Evolutionary conservation across 30 jellyfish, hydroid and myxozoan species (phyloP).

Genomic region (Aurelia sp.): DNA sequence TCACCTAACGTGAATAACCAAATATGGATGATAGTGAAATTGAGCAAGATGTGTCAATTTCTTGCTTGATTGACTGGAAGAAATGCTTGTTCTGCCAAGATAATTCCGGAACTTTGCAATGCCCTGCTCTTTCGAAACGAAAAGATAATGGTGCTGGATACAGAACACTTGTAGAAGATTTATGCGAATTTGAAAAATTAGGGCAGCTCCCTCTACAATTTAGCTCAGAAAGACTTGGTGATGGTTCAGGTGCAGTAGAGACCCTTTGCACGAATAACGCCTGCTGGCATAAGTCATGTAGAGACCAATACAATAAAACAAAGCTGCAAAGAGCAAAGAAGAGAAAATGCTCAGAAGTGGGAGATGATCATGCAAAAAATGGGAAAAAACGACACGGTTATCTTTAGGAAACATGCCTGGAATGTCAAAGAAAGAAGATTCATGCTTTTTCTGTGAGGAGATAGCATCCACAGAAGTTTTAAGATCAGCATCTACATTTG

Average conservation of each 20-base stretch:
- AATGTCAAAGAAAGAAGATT: conserved; percentile 34
- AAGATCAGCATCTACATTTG: conserved; percentile 26
- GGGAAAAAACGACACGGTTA: conserved; percentile 41
- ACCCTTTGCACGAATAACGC: too few relatives aligned
- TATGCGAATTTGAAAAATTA: too few relatives aligned
- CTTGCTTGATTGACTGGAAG: conserved; percentile 25
- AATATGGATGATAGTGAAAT: conserved; percentile 15
- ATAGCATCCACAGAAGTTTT: conserved; percentile 15
- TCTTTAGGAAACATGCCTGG: conserved; percentile 45
- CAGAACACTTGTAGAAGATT: conserved; percentile 23
- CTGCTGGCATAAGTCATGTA: too few relatives aligned
- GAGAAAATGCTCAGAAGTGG: conserved; percentile 40
- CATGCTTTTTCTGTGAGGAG: conserved; percentile 36
- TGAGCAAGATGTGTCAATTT: neutral
- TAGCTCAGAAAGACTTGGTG: too few relatives aligned
- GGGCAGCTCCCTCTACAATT: too few relatives aligned
- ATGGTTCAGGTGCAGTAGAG: too few relatives aligned
- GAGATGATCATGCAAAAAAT: conserved; percentile 1
- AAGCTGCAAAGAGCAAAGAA: conserved; percentile 35
- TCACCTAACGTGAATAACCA: neutral
- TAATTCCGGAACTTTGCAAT: conserved; percentile 18
- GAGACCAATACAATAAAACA: conserved; percentile 41
- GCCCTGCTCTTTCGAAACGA: conserved; percentile 43
- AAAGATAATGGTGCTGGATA: conserved; percentile 44
- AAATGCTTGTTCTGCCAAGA: conserved; percentile 13